Base-by-base conservation (phyloP, 2,113 vertebrate species). In the Prunella himalayana region DNA sequence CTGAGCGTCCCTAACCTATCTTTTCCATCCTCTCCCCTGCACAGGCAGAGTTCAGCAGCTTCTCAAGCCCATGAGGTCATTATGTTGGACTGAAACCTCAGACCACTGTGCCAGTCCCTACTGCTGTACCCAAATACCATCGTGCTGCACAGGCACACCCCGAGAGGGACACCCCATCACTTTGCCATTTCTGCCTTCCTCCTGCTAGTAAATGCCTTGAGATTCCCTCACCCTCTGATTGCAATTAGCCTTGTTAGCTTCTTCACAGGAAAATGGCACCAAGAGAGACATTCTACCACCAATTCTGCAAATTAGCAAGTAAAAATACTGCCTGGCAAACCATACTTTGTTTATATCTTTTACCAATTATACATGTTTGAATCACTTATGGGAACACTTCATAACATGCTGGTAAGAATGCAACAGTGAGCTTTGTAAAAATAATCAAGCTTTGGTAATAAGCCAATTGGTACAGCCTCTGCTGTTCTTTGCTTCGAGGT, bases 341-440 rank as follows among this genome's bases (percentile, higher is more conserved):
- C 53, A 28, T 22, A 51, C 41, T 91, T 79, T 77, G 73, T 81
- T 89, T 92, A 4, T 82, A 92, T 86, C 73, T 93, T 94, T 92
- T 85, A 85, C 80, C 92, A 97, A 66, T 86, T 81, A 93, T n/a
- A 70, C 2, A 1, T 13, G 30, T 82, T 93, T 94, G 51, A 97
- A 94, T 92, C 33, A 86, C 81, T 92, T 91, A 87, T 33, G 35
- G 94, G 54, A 79, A 82, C 0, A 10, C 45, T 87, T 90, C 60
- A 63, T 45, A 91, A 75, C 37, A 39, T 28, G 44, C 75, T 88
- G 71, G 56, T 95, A 83, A 95, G 84, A 50, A 30, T n/a, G 89
- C 76, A 80, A 31, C 23, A 69, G 73, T 45, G 66, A 77, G 60
- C 86, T 82, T 66, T 41, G 88, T 65, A 91, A 94, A 96, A 96